These are phyloP conservation scores for Sphaerolaimus hirsutus DNA, from an alignment of 2,888 invertebrate genomes.

Conservation along the genomic window DNA sequence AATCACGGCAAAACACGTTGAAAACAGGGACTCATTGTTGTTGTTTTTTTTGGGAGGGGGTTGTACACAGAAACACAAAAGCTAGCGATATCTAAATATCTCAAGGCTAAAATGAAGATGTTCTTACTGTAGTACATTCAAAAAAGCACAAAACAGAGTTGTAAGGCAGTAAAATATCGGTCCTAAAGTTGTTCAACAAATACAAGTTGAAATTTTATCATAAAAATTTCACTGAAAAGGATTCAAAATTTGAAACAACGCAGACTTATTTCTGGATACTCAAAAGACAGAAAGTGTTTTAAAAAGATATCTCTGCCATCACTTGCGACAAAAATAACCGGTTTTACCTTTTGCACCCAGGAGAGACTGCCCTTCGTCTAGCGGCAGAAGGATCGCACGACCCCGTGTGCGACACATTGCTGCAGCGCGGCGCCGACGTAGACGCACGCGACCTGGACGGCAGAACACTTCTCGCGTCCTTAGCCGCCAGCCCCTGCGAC, in stretches of 20 bases:
- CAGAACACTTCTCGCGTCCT: constrained; percentile 8
- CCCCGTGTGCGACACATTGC: constrained; percentile 27
- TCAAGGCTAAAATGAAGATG: too few species aligned
- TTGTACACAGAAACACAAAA: too few species aligned
- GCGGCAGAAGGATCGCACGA: constrained; percentile 56
- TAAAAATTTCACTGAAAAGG: background rate
- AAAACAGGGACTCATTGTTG: too few species aligned
- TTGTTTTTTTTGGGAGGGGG: too few species aligned
- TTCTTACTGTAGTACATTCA: too few species aligned
- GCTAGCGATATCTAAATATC: too few species aligned
- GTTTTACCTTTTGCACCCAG: constrained; percentile 35
- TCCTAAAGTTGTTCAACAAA: background rate
- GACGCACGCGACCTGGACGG: constrained; percentile 10
- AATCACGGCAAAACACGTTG: too few species aligned
- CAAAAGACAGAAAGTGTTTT: too few species aligned
- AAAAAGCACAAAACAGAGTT: too few species aligned
- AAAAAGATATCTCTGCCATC: too few species aligned
- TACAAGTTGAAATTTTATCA: background rate
- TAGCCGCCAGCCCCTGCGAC: background rate
- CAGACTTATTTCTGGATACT: too few species aligned
- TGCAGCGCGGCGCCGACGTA: constrained; percentile 38
- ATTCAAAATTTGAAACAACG: too few species aligned
- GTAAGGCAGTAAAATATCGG: background rate
- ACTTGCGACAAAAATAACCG: background rate
- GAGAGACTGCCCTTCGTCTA: constrained; percentile 40